phyloP scores from a whole-genome alignment of 2,797 vertebrate species.

The Linurgus olivaceus region DNA sequence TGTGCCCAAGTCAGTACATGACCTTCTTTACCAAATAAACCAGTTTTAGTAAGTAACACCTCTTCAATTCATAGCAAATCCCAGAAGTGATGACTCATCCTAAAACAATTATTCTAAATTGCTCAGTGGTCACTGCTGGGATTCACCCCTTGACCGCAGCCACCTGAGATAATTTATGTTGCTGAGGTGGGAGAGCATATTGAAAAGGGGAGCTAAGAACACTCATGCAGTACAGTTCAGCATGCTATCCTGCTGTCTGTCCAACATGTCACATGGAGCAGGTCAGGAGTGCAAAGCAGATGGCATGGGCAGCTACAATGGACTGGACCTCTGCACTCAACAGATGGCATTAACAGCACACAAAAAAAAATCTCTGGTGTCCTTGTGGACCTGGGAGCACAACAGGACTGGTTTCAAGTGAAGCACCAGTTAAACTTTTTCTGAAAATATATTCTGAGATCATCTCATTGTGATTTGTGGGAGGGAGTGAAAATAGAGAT shows the following conservation, averaged over 20 bases:
- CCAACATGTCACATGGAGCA: not conserved
- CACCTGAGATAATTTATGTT: not conserved
- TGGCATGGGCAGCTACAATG: not conserved
- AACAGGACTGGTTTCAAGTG: not conserved
- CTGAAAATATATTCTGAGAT: not conserved
- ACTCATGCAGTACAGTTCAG: not conserved
- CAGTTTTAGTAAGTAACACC: not conserved
- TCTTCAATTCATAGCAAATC: not conserved
- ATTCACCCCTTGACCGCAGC: not conserved
- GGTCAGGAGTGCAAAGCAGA: conserved; percentile 10
- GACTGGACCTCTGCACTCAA: conserved; percentile 19
- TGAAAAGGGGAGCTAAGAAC: not conserved
- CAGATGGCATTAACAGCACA: conserved; percentile 25
- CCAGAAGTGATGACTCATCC: not conserved
- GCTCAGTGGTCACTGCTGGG: not conserved
- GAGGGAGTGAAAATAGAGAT: conserved; percentile 12
- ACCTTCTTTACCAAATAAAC: not conserved
- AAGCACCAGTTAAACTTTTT: not conserved
- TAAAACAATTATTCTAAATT: not conserved
- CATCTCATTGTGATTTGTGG: not conserved
- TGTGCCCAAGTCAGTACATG: not conserved
- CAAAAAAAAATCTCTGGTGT: not conserved
- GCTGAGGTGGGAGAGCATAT: not conserved
- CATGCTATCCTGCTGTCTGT: not conserved
- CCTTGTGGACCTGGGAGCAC: not conserved